Evolutionary conservation across 2,888 invertebrate genomes (phyloP), one percentile per base, ranked within the genome.

Genomic region (Brachyptera putata): DNA sequence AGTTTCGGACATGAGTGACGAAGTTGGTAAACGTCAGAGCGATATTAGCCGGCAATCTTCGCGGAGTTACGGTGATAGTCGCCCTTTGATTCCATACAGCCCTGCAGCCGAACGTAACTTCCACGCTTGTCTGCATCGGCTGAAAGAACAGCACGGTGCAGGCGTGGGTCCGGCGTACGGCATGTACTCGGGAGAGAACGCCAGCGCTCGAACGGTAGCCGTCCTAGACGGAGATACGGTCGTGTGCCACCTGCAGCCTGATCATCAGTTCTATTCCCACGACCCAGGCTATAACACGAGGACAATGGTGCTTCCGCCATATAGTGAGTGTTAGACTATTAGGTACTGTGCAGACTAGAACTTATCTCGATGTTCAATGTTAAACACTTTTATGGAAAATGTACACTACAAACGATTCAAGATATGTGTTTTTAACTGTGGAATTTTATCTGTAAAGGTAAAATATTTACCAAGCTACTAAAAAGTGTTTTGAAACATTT

Each of bases 141-240:
- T 80, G 72, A 67, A 67, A 56, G 70, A 72, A 60, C 80, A 80
- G 64, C 79, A 61, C 78, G 79, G 66, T 81, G 81, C 1, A 78
- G 77, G 30, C 79, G 22, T 18, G 18, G 11, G n/a, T 49, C 58
- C 39, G 41, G 34, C 60, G 36, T 65, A 61, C 53, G 36, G 62
- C 43, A 30, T 62, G 43, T 65, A 62, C 48, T 41, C 63, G 43
- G 62, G 64, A 57, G 68, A 67, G 50, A 68, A 66, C 62, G 65
- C 66, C 37, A 62, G 66, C n/a, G 58, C 58, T 21, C 62, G 65
- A 53, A 66, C 68, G 30, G 87, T 91, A 25, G 91, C 91, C 13
- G 91, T 91, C 63, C 77, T 91, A 57, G 89, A 91, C 72, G 91
- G 91, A 48, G 87, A 89, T 70, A 91, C 91, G 63, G 91, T 92